These are phyloP conservation scores for Scelioninae gen. 1 DNA, from an alignment of 2,888 invertebrate genomes.

Conservation along the genomic window DNA sequence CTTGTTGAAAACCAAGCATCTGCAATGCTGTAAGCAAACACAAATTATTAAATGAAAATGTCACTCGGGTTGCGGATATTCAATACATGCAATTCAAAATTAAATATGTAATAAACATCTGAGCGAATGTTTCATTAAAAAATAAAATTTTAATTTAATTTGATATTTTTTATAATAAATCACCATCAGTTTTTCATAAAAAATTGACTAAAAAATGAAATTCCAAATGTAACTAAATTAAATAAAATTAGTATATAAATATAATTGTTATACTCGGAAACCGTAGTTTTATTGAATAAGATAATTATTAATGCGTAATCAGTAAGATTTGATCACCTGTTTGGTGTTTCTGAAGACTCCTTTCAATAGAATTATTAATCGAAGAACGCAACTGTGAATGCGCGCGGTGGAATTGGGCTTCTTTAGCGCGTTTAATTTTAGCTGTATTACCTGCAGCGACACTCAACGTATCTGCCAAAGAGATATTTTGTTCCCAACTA, in stretches of 20 bases:
- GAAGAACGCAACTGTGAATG: constrained; percentile 81
- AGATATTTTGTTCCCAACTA: constrained; percentile 84
- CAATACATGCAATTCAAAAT: neutral
- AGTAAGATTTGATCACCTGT: constrained; percentile 13
- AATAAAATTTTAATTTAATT: neutral
- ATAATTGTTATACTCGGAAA: neutral
- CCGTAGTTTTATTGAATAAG: neutral
- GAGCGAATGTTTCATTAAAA: no score
- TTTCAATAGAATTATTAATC: constrained; percentile 55
- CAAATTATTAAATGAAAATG: neutral
- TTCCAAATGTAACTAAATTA: no score
- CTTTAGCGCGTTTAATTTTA: constrained; percentile 94
- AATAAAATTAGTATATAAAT: no score
- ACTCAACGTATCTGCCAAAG: constrained; percentile 87
- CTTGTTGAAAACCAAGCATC: constrained; percentile 59
- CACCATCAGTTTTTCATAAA: no score
- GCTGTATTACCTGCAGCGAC: constrained; percentile 94
- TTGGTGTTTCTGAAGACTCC: constrained; percentile 32
- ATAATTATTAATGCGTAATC: neutral
- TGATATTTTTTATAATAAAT: no score
- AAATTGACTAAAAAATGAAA: no score
- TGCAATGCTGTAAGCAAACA: constrained; percentile 69
- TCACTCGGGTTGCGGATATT: neutral
- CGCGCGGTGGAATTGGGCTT: constrained; percentile 87
- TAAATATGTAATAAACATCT: neutral